Conservation (phyloP, 1,140 invertebrate genomes). For the Aleiodes sp. region DNA sequence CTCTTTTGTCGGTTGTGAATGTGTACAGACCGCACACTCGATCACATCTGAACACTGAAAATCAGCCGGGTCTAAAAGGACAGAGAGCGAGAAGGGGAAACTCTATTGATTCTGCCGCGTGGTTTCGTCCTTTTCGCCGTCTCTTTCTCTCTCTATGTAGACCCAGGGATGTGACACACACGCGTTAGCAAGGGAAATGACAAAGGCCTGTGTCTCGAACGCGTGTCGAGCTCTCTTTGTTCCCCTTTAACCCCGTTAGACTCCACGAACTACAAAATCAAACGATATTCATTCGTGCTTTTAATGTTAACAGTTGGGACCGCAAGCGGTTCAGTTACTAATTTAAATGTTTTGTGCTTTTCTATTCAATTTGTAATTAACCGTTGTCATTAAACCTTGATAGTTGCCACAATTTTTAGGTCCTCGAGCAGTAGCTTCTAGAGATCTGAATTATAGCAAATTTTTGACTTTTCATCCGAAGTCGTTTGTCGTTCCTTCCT, state of each 20-base stretch:
- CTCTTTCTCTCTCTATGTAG: neutral
- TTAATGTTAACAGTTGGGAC: no score
- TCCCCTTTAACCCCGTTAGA: slow-evolving; percentile 21
- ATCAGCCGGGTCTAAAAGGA: neutral
- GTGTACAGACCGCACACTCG: neutral
- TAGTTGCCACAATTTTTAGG: no score
- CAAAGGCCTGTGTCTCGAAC: slow-evolving; percentile 19
- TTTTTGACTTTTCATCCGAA: no score
- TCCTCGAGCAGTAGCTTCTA: no score
- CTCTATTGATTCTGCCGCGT: neutral
- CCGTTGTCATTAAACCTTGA: no score
- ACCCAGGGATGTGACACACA: neutral
- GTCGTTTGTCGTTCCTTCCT: no score
- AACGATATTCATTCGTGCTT: no score
- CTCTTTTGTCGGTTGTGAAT: neutral
- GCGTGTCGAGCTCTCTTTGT: slow-evolving; percentile 18
- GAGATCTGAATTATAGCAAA: no score
- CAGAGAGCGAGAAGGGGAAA: neutral
- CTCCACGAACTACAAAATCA: no score
- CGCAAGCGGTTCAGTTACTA: no score
- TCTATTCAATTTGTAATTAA: no score
- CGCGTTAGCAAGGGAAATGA: slow-evolving; percentile 7
- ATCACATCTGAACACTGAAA: neutral
- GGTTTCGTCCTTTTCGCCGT: neutral
- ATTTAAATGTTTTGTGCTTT: no score